Conservation (phyloP, 1,140 invertebrate species). For the Drosophila chauvacae region DNA sequence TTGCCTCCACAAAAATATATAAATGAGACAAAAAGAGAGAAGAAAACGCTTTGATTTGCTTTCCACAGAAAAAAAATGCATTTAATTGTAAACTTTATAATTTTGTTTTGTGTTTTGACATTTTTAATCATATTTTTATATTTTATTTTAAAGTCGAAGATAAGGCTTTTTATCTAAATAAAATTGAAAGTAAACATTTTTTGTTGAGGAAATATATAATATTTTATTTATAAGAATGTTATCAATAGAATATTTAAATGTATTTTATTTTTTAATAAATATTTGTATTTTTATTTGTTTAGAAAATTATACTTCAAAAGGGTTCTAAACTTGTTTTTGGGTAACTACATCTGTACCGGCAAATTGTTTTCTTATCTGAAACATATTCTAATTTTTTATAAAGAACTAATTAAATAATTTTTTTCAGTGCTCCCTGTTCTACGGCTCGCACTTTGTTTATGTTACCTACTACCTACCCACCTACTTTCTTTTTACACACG, state of each 20-base stretch:
- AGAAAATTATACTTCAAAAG: background rate
- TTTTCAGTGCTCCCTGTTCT: constrained; percentile 47
- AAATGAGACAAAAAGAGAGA: constrained; percentile 37
- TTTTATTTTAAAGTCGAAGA: too few relatives aligned
- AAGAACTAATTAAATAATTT: background rate
- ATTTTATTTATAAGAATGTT: too few relatives aligned
- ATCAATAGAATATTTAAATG: too few relatives aligned
- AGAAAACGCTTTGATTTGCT: constrained; percentile 14
- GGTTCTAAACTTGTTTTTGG: background rate
- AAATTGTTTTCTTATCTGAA: background rate
- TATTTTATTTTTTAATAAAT: too few relatives aligned
- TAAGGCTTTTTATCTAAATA: too few relatives aligned
- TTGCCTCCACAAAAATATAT: constrained; percentile 42
- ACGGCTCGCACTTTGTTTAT: constrained; percentile 70
- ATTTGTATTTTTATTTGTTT: too few relatives aligned
- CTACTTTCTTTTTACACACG: constrained; percentile 78
- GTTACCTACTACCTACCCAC: constrained; percentile 65
- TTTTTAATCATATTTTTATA: background rate
- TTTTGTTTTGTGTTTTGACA: background rate
- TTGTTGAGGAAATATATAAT: too few relatives aligned
- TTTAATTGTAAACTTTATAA: background rate
- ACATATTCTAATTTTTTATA: background rate
- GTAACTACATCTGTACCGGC: too few relatives aligned
- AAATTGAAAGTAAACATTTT: too few relatives aligned
- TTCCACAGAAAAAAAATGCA: background rate